Evolutionary conservation across 2,113 vertebrate genomes (phyloP).

Genomic region (Rallus limicola): DNA sequence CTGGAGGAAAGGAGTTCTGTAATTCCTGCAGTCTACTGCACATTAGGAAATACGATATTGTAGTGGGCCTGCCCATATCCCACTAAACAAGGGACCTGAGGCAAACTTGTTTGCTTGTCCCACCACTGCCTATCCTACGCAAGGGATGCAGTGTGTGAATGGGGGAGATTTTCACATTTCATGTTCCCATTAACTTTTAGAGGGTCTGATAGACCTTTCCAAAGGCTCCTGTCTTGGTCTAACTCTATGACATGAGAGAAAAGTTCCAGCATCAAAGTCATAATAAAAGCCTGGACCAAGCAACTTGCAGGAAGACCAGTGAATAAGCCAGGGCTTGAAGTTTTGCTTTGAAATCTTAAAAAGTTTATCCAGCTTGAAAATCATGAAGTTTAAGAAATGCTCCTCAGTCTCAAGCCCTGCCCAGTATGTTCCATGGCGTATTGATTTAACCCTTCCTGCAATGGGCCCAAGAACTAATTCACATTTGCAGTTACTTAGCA

Average conservation of each 20-base stretch:
- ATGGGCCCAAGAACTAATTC: background rate
- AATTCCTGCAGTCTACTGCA: background rate
- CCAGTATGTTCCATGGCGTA: background rate
- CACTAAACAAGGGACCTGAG: background rate
- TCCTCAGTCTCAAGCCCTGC: background rate
- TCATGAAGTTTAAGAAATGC: background rate
- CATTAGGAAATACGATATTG: background rate
- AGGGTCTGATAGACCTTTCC: background rate
- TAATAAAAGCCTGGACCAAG: background rate
- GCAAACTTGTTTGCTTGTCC: background rate
- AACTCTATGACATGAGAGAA: background rate
- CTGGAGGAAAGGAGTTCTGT: background rate
- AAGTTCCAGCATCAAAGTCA: background rate
- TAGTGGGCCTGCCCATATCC: background rate
- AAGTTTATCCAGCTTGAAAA: background rate
- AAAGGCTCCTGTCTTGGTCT: background rate
- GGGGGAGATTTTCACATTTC: background rate
- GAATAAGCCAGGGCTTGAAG: background rate
- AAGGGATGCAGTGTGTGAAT: background rate
- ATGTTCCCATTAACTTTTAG: background rate
- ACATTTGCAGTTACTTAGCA: background rate
- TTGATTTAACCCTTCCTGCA: background rate
- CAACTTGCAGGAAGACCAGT: background rate
- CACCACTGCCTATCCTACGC: background rate
- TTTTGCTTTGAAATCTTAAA: background rate